Percentiles rank a stretch among this genome's conserved stretches.
phyloP scores from a whole-genome alignment of 2,797 vertebrate species.

The Enteromius thamalakanensis region DNA sequence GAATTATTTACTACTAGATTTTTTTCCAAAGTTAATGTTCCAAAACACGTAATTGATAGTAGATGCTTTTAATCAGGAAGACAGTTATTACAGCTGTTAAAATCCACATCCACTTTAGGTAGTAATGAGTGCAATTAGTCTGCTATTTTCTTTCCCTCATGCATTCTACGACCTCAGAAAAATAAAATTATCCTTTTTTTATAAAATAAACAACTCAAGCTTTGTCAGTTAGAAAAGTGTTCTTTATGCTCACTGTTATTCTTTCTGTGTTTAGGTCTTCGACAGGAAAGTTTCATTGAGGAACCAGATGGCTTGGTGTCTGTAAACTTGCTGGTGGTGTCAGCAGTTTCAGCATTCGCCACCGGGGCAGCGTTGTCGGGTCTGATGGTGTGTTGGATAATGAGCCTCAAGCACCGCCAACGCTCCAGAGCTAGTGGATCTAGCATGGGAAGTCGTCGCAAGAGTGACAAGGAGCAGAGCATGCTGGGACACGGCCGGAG shows the following conservation, averaged over 20 bases:
- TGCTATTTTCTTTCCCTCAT: conserved; percentile 63
- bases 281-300: conserved; percentile 89
- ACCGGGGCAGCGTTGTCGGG: conserved; percentile 91
- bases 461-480: conserved; percentile 87
- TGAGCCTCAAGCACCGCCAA: conserved; percentile 89
- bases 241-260: conserved; percentile 25
- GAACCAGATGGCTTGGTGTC: conserved; percentile 92
- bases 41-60: conserved; percentile 67
- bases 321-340: conserved; percentile 91
- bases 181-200: conserved; percentile 55
- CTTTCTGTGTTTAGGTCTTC: conserved; percentile 73
- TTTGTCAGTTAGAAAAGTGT: conserved; percentile 45
- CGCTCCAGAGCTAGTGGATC: conserved; percentile 68
- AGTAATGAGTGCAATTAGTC: conserved; percentile 78
- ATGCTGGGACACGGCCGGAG: conserved; percentile 87
- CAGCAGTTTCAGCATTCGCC: conserved; percentile 91
- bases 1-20: conserved; percentile 56
- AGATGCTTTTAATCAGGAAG: conserved; percentile 76
- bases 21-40: conserved; percentile 71
- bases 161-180: conserved; percentile 63
- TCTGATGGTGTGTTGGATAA: conserved; percentile 93
- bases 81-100: conserved; percentile 78
- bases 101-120: conserved; percentile 78
- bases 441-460: conserved; percentile 78
- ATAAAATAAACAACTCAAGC: conserved; percentile 20